Base-by-base conservation (phyloP, 2,113 vertebrate species). In the Mystacornis crossleyi region DNA sequence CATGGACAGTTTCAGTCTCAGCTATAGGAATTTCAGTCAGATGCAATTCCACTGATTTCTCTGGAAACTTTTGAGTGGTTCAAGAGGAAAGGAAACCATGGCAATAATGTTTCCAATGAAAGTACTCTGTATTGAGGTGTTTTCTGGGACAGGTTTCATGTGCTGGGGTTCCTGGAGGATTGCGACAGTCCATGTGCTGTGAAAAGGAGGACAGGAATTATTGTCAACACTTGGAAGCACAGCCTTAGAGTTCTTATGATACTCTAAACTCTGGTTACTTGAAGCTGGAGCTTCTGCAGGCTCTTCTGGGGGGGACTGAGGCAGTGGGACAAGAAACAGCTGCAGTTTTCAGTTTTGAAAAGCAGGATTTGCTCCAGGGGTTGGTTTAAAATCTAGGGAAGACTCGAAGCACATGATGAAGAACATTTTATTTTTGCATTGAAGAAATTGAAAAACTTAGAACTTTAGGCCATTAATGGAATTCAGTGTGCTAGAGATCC, bases 391-490 rank as follows among this genome's bases (percentile, higher is more conserved):
- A 62, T 58, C 43, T 40, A 8, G 34, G 8, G 29, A 85, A 40
- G 18, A 64, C 40, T 42, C 14, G 17, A 43, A 72, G 15, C 48
- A 15, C 1, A 0, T 24, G 33, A 15, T 0, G 0, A 69, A 81
- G 24, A 81, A 14, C 3, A 3, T 28, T 10, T 57, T 20, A n/a
- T 50, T 65, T 84, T 62, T 74, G 33, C 13, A 4, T 23, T 58
- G 55, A 61, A 77, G 28, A 45, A 70, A 77, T 3, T 29, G 72
- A 47, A 84, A 70, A 83, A 19, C 21, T n/a, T 69, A 71, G 67
- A 53, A 8, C 15, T n/a, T 19, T 36, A 38, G 8, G 24, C 38
- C 58, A 54, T 6, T 21, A 54, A 24, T 6, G 14, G 18, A 71
- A 95, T 54, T 66, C 9, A 65, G 28, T 17, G 40, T 64, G 25